Base-by-base conservation (phyloP, 2,113 vertebrate genomes). In the Scartelaos histophorus region DNA sequence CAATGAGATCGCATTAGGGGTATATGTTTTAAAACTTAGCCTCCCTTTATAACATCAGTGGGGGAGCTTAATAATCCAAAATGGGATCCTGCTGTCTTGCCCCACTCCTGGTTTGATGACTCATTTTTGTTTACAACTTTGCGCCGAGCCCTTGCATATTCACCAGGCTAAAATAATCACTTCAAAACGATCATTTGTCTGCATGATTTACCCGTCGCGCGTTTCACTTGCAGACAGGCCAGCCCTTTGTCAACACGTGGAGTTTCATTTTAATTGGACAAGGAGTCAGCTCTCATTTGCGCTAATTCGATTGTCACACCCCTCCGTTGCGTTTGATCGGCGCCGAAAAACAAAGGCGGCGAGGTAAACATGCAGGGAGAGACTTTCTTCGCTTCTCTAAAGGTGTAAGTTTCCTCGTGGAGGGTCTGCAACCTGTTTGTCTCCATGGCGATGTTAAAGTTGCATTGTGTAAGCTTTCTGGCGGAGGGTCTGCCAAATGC, bases 301-400 rank as follows among this genome's bases (percentile, higher is more conserved):
- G 73, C 80, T 91, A 88, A 91, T 90, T 85, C 91, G 87, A 91
- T 91, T 91, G 89, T 87, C 86, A 89, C 86, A 74, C 87, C 85
- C 62, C 34, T 82, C 83, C 82, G 89, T 92, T 90, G 82, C 74
- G 16, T 88, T 87, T 85, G 87, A 90, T 85, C 74, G 89, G 90
- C 75, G 66, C 80, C 81, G 72, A 75, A 87, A n/a, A 90, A 90
- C 85, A 80, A 87, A 86, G 61, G 65, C 86, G 76, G 78, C 81
- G 77, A 71, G 86, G 87, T 85, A 82, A 54, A 54, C 76, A 87
- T 89, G 76, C 86, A 83, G 47, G 49, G 76, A 73, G 72, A 68
- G 71, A 70, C 75, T 79, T 67, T 72, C 68, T 72, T 67, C 62
- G 74, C 83, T 88, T 86, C 81, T 70, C 4, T 29, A 29, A 29